Base-by-base conservation (phyloP, 2,113 vertebrate species). In the Trogon surrucura region DNA sequence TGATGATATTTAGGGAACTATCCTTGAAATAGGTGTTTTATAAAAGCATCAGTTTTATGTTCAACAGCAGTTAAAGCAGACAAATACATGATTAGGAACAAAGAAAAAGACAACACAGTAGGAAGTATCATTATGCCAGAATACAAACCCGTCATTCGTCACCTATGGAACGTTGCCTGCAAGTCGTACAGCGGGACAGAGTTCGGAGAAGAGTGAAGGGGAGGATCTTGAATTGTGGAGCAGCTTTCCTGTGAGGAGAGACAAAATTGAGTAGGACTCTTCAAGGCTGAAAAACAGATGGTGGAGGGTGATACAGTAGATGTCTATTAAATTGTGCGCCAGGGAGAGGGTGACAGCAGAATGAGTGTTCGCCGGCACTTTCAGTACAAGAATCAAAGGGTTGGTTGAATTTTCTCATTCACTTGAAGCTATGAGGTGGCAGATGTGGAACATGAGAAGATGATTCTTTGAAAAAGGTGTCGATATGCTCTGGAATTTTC, bases 91-190 rank as follows among this genome's bases (percentile, higher is more conserved):
- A 23, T 86, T 73, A 78, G 75, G 60, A 86, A 16, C 21, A 62
- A 75, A 75, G 56, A 11, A 82, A 60, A 80, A 66, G 45, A 75
- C 27, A 77, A 3, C 16, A 58, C 41, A 36, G 50, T 36, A 70
- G 71, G 72, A 91, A 80, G 72, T 88, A 45, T 2, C 41, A 60
- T 56, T 62, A 16, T 53, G 66, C 54, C 27, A 66, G 65, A 85
- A 88, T 57, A 13, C 1, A 23, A 20, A 0, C 19, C 41, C 1
- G 0, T 78, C 25, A 9, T 2, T 0, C 5, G 1, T 47, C 58
- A 27, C 36, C 17, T 85, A 0, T 80, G 62, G 66, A 77, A 53
- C 73, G 15, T 5, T 45, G n/a, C 1, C 0, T 88, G 17, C 2
- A 1, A 50, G 65, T 48, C 69, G 20, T 60, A 7, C 27, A 32